phyloP scores from a whole-genome alignment of 1,140 invertebrate genomes.

The Heliothis subflexa region DNA sequence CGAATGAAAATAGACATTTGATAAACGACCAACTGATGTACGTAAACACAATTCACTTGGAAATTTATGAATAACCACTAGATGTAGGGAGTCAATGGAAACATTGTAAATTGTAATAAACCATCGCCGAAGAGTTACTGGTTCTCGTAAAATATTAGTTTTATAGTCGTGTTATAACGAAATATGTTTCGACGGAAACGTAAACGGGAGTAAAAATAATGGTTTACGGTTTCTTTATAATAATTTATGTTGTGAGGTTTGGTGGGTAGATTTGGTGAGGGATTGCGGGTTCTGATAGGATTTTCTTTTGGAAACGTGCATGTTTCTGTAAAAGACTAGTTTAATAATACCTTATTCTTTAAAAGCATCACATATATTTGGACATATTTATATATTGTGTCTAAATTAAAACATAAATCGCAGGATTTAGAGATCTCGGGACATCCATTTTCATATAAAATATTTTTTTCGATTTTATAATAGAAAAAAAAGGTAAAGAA shows the following conservation, averaged over 20 bases:
- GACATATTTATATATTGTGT: too few relatives aligned
- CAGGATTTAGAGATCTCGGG: too few relatives aligned
- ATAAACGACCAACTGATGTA: constrained; percentile 63
- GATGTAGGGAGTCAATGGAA: constrained; percentile 73
- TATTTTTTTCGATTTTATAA: too few relatives aligned
- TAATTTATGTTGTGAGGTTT: constrained; percentile 43
- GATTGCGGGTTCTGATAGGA: constrained; percentile 29
- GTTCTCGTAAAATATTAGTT: constrained; percentile 68
- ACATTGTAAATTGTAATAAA: constrained; percentile 77
- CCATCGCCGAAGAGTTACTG: constrained; percentile 56
- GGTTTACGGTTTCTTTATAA: constrained; percentile 52
- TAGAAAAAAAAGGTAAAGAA: too few relatives aligned
- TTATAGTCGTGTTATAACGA: constrained; percentile 69
- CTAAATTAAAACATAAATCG: too few relatives aligned
- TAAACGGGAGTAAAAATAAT: constrained; percentile 48
- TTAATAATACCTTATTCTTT: too few relatives aligned
- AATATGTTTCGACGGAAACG: constrained; percentile 55
- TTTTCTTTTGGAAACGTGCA: not conserved
- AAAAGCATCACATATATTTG: too few relatives aligned
- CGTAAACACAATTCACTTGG: constrained; percentile 66
- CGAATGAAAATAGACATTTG: constrained; percentile 70
- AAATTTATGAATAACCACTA: constrained; percentile 75
- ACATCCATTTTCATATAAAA: too few relatives aligned
- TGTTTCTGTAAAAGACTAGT: not conserved
- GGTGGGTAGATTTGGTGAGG: not conserved